A percentile compares a stretch with the other conserved stretches of the same genome.
These are phyloP conservation scores for Geotrupes spiniger DNA, from an alignment of 2,888 invertebrate species.

Conservation along the genomic window DNA sequence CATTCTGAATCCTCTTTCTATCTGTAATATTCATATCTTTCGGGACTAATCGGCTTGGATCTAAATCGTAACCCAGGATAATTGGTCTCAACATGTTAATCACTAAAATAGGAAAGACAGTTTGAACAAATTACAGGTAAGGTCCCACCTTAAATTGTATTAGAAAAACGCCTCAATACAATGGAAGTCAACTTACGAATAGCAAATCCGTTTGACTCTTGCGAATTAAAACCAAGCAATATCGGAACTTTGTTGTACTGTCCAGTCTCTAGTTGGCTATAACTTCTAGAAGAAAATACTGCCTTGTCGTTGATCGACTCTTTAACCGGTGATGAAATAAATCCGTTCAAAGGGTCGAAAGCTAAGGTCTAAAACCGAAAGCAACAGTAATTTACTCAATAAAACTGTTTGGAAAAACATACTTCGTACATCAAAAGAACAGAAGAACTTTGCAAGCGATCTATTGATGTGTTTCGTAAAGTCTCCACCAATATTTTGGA, in stretches of 20 bases:
- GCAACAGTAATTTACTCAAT: background rate
- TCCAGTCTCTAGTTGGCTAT: conserved; percentile 26
- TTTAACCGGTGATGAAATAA: conserved; percentile 36
- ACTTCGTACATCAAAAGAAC: conserved; percentile 1
- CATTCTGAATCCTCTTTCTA: no score
- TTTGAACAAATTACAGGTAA: no score
- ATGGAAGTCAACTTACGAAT: no score
- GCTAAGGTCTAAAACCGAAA: background rate
- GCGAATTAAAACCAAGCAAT: conserved; percentile 31
- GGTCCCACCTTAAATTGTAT: no score
- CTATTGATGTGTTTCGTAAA: conserved; percentile 25
- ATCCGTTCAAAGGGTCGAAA: conserved; percentile 27
- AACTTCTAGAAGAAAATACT: conserved; percentile 32
- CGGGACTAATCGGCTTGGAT: no score
- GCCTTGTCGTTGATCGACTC: conserved; percentile 37
- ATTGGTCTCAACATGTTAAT: no score
- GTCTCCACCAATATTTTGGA: conserved; percentile 24
- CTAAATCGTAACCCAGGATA: no score
- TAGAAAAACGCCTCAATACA: no score
- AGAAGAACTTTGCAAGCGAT: conserved; percentile 5
- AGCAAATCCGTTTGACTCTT: conserved; percentile 22
- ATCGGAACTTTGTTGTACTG: conserved; percentile 27
- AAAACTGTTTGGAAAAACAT: background rate
- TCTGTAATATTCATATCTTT: no score
- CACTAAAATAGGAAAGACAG: no score